Evolutionary conservation across 2,113 vertebrate genomes (phyloP), one percentile per base, ranked within the genome.

Genomic region (Tychaedon coryphoeus): DNA sequence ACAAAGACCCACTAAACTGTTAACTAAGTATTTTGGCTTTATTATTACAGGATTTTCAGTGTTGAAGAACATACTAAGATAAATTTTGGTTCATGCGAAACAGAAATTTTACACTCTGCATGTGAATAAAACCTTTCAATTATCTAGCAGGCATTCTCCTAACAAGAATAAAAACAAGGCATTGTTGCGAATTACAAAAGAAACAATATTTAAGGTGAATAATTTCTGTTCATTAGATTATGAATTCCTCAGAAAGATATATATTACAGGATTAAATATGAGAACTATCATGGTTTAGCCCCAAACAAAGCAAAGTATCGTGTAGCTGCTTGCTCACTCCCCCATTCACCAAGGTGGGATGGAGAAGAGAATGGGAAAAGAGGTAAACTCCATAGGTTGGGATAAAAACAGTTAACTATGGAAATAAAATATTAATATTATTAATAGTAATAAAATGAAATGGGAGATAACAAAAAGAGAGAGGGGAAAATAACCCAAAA

Each of bases 401-500:
- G 19, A 60, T n/a, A 25, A 34, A 25, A 31, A 23, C 12, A 70
- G 22, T 25, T 38, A 53, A 53, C 0, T 1, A 14, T 31, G 8
- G 29, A 25, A 48, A 62, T 14, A 38, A 53, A 62, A 40, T 40
- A 47, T 10, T 23, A 13, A 10, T 19, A 17, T 40, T 40, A 18
- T 19, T 61, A 40, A 14, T 40, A 64, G 38, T 29, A 43, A 65
- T 25, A 5, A 6, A 69, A 34, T 69, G 1, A 34, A 75, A 61
- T 53, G 22, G 6, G 17, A 54, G 29, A 26, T 15, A 25, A 40
- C 4, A 38, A 40, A 51, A 38, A 45, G 12, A 47, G 4, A 60
- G 3, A 20, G 5, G 10, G 3, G 6, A 2, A 22, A 61, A 61
- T 36, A 34, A 16, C 2, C 0, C 4, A 9, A 53, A 53, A 15